Percentiles rank a stretch among this genome's conserved stretches.
These are phyloP conservation scores for Lottia gigantea DNA, from an alignment of 2,888 invertebrate genomes.

Conservation along the genomic window DNA sequence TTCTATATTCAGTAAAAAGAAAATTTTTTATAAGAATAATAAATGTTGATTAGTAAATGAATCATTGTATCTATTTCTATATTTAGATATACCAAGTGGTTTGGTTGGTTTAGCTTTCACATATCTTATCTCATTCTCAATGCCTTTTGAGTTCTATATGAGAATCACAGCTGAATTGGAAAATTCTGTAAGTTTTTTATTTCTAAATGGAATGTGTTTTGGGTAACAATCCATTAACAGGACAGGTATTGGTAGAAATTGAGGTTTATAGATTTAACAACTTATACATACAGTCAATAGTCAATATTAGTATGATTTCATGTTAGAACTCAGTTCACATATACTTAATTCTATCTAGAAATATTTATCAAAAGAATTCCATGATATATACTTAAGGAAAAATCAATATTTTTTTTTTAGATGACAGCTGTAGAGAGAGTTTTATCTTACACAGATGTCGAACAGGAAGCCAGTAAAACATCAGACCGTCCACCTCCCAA, in stretches of 20 bases:
- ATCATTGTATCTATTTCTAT: neutral
- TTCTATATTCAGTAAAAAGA: too few relatives aligned
- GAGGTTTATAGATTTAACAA: too few relatives aligned
- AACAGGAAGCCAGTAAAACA: conserved; percentile 33
- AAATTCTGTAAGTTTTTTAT: conserved; percentile 62
- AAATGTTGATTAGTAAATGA: too few relatives aligned
- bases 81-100: conserved; percentile 35
- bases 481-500: conserved; percentile 36
- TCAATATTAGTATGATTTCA: too few relatives aligned
- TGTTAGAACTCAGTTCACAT: too few relatives aligned
- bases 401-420: conserved; percentile 20
- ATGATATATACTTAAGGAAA: neutral
- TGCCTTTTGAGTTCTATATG: conserved; percentile 90
- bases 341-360: too few relatives aligned
- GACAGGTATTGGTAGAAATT: too few relatives aligned
- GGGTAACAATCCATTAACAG: too few relatives aligned
- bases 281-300: too few relatives aligned
- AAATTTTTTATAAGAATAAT: too few relatives aligned
- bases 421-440: conserved; percentile 40
- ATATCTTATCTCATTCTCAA: conserved; percentile 72
- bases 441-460: conserved; percentile 25
- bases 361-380: neutral
- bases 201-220: too few relatives aligned
- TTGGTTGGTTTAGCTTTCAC: conserved; percentile 56
- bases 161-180: conserved; percentile 82